Conservation (phyloP, 2,797 vertebrate genomes). For the Arctocebus calabarensis region DNA sequence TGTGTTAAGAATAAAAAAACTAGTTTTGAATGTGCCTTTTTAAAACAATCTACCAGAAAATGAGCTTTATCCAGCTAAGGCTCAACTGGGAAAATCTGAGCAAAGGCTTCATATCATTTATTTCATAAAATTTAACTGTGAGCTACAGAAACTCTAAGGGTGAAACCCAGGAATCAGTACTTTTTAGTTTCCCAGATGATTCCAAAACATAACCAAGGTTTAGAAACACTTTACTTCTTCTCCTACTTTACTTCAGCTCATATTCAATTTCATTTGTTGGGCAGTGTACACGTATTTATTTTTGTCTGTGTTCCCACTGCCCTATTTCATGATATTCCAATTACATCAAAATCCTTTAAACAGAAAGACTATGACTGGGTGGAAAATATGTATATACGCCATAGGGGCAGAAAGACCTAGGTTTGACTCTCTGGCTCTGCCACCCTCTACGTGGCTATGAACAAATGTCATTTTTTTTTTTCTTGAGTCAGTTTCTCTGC, state of each 20-base stretch:
- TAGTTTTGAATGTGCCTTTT: not conserved
- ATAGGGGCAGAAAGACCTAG: not conserved
- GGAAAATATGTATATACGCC: not conserved
- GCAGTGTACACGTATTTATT: not conserved
- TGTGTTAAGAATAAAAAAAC: not conserved
- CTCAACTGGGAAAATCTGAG: not conserved
- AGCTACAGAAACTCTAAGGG: not conserved
- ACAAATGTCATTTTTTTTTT: too few relatives aligned
- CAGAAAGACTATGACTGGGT: not conserved
- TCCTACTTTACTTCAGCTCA: not conserved
- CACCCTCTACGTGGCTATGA: not conserved
- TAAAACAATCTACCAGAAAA: not conserved
- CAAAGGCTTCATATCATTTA: not conserved
- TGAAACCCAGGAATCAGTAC: not conserved
- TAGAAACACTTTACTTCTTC: not conserved
- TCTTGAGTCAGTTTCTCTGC: too few relatives aligned
- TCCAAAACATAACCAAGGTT: not conserved
- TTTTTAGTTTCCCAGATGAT: conserved; percentile 3
- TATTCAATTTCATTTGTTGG: not conserved
- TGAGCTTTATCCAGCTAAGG: not conserved
- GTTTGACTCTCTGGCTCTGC: not conserved
- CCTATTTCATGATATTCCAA: not conserved
- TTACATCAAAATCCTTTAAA: not conserved
- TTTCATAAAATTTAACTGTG: not conserved
- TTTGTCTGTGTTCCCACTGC: not conserved